Percentiles rank a stretch among this genome's conserved stretches.
These are phyloP conservation scores for Leptobrachium ailaonicum DNA, from an alignment of 2,113 vertebrate genomes.

Conservation along the genomic window DNA sequence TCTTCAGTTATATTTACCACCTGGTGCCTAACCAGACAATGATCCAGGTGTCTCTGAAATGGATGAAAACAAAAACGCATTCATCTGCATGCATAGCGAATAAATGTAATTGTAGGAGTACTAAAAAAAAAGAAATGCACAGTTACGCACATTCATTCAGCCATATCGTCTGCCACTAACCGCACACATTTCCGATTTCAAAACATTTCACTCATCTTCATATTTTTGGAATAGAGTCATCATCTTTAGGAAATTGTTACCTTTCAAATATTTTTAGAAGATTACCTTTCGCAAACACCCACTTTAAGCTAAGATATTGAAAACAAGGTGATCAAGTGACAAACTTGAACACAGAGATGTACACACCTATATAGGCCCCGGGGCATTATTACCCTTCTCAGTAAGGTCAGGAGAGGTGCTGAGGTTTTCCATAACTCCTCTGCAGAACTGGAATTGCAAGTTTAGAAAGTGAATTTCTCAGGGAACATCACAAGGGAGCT, in stretches of 20 bases:
- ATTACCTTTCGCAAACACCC: slow-evolving; percentile 15
- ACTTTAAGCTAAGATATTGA: slow-evolving; percentile 1
- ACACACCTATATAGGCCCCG: slow-evolving; percentile 7
- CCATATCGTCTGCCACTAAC: neutral
- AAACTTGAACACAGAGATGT: slow-evolving; percentile 5
- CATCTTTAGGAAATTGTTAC: slow-evolving; percentile 13
- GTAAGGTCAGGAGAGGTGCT: slow-evolving; percentile 4
- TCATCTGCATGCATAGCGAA: neutral
- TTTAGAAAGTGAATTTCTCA: neutral
- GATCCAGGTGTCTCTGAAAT: neutral
- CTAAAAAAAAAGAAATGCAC: neutral
- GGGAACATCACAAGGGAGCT: no score
- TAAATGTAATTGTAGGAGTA: neutral
- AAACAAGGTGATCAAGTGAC: slow-evolving; percentile 13
- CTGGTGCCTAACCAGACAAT: neutral
- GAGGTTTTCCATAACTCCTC: neutral
- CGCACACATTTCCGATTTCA: neutral
- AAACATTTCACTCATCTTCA: slow-evolving; percentile 2
- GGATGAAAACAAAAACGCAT: neutral
- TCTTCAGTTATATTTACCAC: no score
- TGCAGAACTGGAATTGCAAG: neutral
- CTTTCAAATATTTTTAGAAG: slow-evolving; percentile 5
- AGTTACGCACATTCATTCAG: neutral
- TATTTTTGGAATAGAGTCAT: slow-evolving; percentile 18
- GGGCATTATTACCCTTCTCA: neutral